Conservation (phyloP, 1,140 invertebrate genomes). For the Zeugodacus cucurbitae region DNA sequence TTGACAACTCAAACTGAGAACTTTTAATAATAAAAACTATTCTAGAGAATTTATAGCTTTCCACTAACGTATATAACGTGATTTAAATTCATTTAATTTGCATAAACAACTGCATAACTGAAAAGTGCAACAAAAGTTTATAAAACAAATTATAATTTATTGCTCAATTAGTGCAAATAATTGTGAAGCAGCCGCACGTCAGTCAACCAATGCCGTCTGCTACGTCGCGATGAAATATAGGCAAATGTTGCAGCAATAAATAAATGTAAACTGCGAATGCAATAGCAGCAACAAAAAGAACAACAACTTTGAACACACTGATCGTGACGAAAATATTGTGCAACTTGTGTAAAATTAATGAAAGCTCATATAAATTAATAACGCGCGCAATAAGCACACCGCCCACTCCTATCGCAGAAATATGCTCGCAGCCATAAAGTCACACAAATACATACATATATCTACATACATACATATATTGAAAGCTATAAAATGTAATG, state of each 20-base stretch:
- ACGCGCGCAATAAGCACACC: background rate
- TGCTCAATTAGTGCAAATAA: constrained; percentile 38
- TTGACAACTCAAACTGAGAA: no score
- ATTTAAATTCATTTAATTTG: no score
- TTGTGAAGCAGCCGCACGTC: constrained; percentile 1
- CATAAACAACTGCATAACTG: no score
- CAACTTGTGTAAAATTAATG: constrained; percentile 16
- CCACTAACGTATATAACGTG: no score
- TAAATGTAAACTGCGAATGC: constrained; percentile 12
- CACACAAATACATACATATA: background rate
- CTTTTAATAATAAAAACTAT: no score
- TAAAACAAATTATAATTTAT: constrained; percentile 32
- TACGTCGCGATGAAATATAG: background rate
- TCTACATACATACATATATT: background rate
- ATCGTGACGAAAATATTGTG: constrained; percentile 9
- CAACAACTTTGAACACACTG: background rate
- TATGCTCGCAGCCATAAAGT: background rate
- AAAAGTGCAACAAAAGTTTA: background rate
- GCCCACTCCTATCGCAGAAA: background rate
- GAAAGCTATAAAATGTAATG: background rate
- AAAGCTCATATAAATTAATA: constrained; percentile 35
- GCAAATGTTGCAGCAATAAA: constrained; percentile 4
- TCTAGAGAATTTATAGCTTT: no score
- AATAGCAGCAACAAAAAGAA: constrained; percentile 17
- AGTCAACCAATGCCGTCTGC: background rate